Percentiles rank a stretch among this genome's conserved stretches.
Conservation (phyloP, 2,113 vertebrate genomes). For the Crotophaga sulcirostris region DNA sequence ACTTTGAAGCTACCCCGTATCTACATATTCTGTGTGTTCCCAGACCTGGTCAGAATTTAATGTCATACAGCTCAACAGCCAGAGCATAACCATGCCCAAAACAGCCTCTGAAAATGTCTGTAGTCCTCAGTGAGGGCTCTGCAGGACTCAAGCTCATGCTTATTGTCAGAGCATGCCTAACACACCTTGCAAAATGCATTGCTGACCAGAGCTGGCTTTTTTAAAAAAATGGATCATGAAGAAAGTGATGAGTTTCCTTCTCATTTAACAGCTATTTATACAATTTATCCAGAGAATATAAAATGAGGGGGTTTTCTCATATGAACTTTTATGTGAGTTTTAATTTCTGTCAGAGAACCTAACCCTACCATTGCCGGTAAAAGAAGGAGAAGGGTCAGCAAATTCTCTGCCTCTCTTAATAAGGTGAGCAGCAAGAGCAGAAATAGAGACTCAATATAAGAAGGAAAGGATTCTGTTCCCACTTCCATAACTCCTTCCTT, state of each 20-base stretch:
- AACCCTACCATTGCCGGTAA: rapidly evolving
- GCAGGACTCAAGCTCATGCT: rapidly evolving
- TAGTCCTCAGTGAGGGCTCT: not conserved
- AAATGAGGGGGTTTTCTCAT: not conserved
- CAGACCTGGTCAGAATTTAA: not conserved
- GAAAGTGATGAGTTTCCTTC: not conserved
- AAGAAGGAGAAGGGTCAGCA: not conserved
- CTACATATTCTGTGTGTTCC: not conserved
- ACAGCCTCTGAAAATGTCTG: not conserved
- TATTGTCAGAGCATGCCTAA: not conserved
- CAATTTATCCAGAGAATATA: not conserved
- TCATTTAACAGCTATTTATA: not conserved
- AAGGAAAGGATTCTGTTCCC: not conserved
- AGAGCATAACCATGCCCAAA: rapidly evolving
- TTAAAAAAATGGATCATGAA: not conserved
- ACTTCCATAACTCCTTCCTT: not conserved
- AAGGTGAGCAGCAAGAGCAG: not conserved
- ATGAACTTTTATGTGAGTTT: not conserved
- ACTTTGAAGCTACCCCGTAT: not conserved
- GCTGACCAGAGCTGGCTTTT: not conserved
- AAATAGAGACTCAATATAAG: not conserved
- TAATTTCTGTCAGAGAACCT: not conserved
- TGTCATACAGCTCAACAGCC: not conserved
- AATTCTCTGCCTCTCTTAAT: not conserved
- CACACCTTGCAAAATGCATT: not conserved